Evolutionary conservation across 1,140 invertebrate species (phyloP), one percentile per base, ranked within the genome.

Genomic region (Zaprionus ornatus): DNA sequence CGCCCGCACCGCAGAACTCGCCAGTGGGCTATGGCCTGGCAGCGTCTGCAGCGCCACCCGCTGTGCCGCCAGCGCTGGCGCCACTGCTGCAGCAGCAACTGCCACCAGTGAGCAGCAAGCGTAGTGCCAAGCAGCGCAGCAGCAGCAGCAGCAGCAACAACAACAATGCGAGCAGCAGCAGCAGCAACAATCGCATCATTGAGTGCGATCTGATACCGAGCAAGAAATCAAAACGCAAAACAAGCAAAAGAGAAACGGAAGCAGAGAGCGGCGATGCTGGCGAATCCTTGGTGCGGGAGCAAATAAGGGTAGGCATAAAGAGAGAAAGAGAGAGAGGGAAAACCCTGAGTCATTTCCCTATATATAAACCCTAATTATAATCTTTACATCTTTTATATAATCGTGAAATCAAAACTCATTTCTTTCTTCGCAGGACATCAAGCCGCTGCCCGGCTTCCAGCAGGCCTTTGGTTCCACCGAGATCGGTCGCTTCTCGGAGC

Each of bases 401-500:
- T 32, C 25, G 4, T 25, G 25, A 25, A 10, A 0, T 32, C 9
- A 0, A 32, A 32, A 32, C 15, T 40, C 5, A 45, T 17, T n/a
- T 45, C 4, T 13, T 7, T 9, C 21, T 7, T 19, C 57, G 4
- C 61, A 92, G 91, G 80, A 92, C 50, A 90, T 91, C 12, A 92
- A 83, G 32, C 95, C 95, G 13, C 85, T 96, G 50, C 96, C 96
- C 0, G 96, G 95, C 1, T 96, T 96, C 70, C 95, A 96, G 75
- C 96, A 96, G 88, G 95, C 96, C 0, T 96, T 96, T 81, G 96
- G 96, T 15, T 96, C 95, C 1, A 96, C 96, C 25, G 96, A 96
- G 91, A 96, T 96, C 62, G 96, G 96, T 25, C 94, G 95, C 63
- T 96, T 96, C 77, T 94, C 94, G 5, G 94, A 94, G 73, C 94